These are phyloP conservation scores for Hippoglossus hippoglossus DNA, from an alignment of 2,797 vertebrate species.

Conservation along the genomic window DNA sequence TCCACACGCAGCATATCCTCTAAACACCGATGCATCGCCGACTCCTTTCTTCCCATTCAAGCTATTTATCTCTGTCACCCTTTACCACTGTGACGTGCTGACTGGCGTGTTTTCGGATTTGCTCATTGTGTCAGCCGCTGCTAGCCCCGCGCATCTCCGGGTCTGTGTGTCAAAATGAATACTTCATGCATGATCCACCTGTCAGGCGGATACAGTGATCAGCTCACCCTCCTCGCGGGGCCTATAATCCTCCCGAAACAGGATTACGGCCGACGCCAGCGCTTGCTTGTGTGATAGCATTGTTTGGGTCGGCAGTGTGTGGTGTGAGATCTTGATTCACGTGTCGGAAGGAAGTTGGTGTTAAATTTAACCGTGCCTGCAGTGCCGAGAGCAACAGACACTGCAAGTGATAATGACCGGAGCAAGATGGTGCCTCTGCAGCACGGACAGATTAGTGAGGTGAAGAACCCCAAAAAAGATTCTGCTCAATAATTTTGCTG, in stretches of 20 bases:
- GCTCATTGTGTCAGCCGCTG: conserved; percentile 45
- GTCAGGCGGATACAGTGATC: conserved; percentile 69
- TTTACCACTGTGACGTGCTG: conserved; percentile 35
- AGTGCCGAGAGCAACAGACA: not conserved
- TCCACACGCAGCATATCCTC: not conserved
- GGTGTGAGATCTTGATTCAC: conserved; percentile 60
- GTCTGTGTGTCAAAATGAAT: conserved; percentile 64
- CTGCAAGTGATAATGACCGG: conserved; percentile 19
- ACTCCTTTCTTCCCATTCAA: conserved; percentile 41
- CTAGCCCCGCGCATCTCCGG: conserved; percentile 21
- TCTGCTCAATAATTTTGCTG: conserved; percentile 29
- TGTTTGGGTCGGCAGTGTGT: conserved; percentile 52
- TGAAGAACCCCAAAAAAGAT: conserved; percentile 1
- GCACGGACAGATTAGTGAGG: conserved; percentile 27
- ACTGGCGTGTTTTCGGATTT: conserved; percentile 34
- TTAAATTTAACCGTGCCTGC: conserved; percentile 46
- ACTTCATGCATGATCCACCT: conserved; percentile 67
- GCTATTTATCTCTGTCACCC: conserved; percentile 41
- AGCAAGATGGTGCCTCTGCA: conserved; percentile 11
- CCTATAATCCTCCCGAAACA: conserved; percentile 61
- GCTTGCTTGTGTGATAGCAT: conserved; percentile 55
- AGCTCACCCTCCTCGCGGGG: conserved; percentile 59
- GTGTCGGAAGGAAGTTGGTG: conserved; percentile 39
- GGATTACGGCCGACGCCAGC: conserved; percentile 63
- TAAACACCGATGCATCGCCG: conserved; percentile 22